Base-by-base conservation (phyloP, 2,113 vertebrate genomes). In the Sphaerodactylus townsendi region DNA sequence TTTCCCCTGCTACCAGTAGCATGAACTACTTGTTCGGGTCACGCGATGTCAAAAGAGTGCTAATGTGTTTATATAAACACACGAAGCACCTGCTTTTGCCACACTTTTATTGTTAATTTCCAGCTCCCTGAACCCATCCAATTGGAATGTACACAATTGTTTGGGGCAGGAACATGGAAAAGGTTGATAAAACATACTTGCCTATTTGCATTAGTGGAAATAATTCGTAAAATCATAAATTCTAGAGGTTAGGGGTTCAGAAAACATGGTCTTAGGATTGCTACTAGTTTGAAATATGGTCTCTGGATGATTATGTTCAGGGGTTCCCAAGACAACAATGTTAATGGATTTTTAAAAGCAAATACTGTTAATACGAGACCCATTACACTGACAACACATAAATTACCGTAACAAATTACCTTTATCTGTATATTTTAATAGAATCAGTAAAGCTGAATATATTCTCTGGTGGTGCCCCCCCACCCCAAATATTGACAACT, bases 1-100 rank as follows among this genome's bases (percentile, higher is more conserved):
- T 94, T 96, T 94, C 81, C 50, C 85, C 86, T 90, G 86, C 90
- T 91, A 92, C 80, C 85, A 89, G 87, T 91, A 92, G 86, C 86
- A 92, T 94, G 92, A 95, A 93, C 92, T 92, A 83, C 90, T 93
- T 91, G 85, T 90, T 94, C 90, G 85, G 90, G 89, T 93, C 93
- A 93, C 87, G 87, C 92, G 92, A 90, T 91, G 91, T 93, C 93
- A 94, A 92, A 94, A 90, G 94, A 93, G 89, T 92, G 91, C 81
- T 94, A 93, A 92, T 88, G 90, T 95, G 92, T 93, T 95, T 94
- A 90, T 93, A 91, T 87, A 93, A 92, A 93, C 77, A 88, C 83
- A 93, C 84, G 90, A 79, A 91, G 84, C 90, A 93, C 88, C 92
- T 93, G 88, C 91, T 87, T 93, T 93, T 90, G 94, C 82, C 87